Evolutionary conservation across 1,140 invertebrate species (phyloP), one percentile per base, ranked within the genome.

Genomic region (Heliconius hewitsoni): DNA sequence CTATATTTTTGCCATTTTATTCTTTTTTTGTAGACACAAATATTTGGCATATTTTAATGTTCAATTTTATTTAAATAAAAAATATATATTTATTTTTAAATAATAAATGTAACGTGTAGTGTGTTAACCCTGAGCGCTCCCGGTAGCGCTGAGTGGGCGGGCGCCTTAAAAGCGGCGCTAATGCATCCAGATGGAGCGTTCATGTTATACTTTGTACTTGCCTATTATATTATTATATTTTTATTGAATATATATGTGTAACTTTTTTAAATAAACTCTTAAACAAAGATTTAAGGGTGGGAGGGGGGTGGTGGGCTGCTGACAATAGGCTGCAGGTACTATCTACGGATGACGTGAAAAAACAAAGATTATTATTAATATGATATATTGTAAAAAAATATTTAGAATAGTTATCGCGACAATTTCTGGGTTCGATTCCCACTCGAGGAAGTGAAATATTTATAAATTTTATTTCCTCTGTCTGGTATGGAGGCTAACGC

Each of bases 151-250:
- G 76, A 83, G 86, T 86, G 85, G 84, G 87, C 85, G 85, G 86
- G 81, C 83, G 88, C 85, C 86, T 86, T 88, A 87, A 88, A 89
- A 90, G 87, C 87, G 79, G 79, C 85, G 87, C 86, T 90, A 90
- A 90, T 90, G 89, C 88, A 89, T 85, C 81, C 34, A 66, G 71
- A 23, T 55, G 83, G 72, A 77, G 70, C 83, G 84, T 87, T 89
- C 52, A 74, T 66, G 70, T 70, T 30, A 8, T 37, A 60, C 50
- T 46, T 46, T 70, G 9, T 19, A 87, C 84, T 84, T 75, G 82
- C 71, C 60, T 57, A 16, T 46, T 46, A 46, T 16, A 46, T 23
- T 19, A 23, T 23, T 23, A 23, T 23, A 23, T 23, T n/a, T 19
- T n/a, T 30, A 30, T 66, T 66, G 9, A n/a, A 60, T 60, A 60